A percentile compares a stretch with the other conserved stretches of the same genome.
These are phyloP conservation scores for Paratrypauchen microcephalus DNA, from an alignment of 2,797 vertebrate species.

Conservation along the genomic window DNA sequence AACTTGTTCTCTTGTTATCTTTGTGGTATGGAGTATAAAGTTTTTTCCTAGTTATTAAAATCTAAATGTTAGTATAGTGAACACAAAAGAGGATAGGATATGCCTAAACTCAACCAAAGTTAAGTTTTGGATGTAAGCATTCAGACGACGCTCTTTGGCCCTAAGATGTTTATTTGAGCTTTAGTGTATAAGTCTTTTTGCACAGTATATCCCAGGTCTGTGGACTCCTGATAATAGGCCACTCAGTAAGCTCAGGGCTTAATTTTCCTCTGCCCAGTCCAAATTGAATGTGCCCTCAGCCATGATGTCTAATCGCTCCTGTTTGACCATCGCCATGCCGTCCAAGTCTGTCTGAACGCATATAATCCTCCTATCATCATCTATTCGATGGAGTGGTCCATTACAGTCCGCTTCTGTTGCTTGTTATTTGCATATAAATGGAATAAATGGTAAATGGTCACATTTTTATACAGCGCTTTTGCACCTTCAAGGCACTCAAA, in stretches of 20 bases:
- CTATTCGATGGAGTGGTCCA: slow-evolving; percentile 4
- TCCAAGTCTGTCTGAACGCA: slow-evolving; percentile 17
- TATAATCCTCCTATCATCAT: neutral
- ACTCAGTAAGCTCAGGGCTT: slow-evolving; percentile 27
- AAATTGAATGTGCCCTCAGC: slow-evolving; percentile 26
- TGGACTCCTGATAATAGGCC: slow-evolving; percentile 28
- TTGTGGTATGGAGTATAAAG: no score
- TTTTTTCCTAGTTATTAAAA: no score
- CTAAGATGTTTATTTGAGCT: neutral
- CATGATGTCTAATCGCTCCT: slow-evolving; percentile 9
- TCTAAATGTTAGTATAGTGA: no score
- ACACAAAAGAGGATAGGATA: no score
- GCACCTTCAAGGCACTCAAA: no score
- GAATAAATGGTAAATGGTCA: no score
- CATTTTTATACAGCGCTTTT: no score
- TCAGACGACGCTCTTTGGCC: neutral
- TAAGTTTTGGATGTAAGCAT: no score
- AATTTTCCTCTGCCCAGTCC: slow-evolving; percentile 31
- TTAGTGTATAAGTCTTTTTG: slow-evolving; percentile 18
- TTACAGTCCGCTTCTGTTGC: slow-evolving; percentile 4
- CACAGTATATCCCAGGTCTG: slow-evolving; percentile 13
- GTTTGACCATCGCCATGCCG: slow-evolving; percentile 6
- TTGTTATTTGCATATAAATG: neutral
- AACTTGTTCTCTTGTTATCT: no score
- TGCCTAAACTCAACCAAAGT: no score